Base-by-base conservation (phyloP, 2,888 invertebrate species). In the Noctua comes region DNA sequence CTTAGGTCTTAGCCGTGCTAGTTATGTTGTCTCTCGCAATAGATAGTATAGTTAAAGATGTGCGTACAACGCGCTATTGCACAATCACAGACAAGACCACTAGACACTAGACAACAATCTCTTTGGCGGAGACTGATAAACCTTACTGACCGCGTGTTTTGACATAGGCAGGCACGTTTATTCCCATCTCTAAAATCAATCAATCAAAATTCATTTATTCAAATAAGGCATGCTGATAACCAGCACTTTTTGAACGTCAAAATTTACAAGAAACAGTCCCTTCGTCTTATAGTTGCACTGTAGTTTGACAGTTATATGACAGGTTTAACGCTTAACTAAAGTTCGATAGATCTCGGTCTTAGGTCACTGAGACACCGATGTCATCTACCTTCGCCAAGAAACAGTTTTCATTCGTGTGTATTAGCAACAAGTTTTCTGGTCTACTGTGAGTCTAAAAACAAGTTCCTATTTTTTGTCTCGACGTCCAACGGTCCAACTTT, bases 401-500 rank as follows among this genome's bases (percentile, higher is more conserved):
- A 71, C 72, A n/a, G 4, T 21, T 27, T 73, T 40, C 40, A 31
- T 70, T 71, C 6, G 68, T 40, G 4, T 27, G 36, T 46, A 46
- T 3, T 6, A 24, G 1, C 6, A 18, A 24, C 16, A 24, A 27
- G 7, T 70, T 18, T 65, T n/a, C 16, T 48, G 27, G 16, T 16
- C 51, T 40, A 16, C 4, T 73, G 7, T 18, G 8, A 27, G 21
- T 21, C 27, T 27, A 2, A 46, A 71, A 65, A 54, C 13, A 5
- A 18, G 21, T n/a, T 40, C 46, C 0, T 16, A 1, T 64, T 64
- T 80, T 82, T 75, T 43, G 65, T 80, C 40, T 66, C 48, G 6
- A 40, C 31, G 18, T 54, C 43, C 48, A 57, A 31, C 48, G 40
- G 18, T 57, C 31, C 1, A 31, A 82, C 80, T 77, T 80, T 80